These are phyloP conservation scores for Bombus difficillimus DNA, from an alignment of 1,140 invertebrate genomes.

Conservation along the genomic window DNA sequence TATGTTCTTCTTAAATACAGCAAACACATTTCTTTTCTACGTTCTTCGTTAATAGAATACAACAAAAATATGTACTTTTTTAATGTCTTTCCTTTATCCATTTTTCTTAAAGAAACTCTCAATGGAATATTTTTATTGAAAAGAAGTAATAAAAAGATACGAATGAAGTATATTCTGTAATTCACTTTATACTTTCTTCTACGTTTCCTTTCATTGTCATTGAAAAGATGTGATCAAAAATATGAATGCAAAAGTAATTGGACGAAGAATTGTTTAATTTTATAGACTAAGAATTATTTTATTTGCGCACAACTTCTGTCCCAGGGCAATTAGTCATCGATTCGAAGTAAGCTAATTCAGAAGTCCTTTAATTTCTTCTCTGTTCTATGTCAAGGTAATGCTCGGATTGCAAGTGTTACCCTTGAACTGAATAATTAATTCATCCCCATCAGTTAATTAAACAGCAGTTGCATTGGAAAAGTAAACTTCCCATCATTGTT, in stretches of 20 bases:
- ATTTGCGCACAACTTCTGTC: neutral
- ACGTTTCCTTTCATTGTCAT: neutral
- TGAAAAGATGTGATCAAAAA: neutral
- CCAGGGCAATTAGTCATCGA: neutral
- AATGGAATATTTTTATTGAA: neutral
- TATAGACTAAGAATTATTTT: neutral
- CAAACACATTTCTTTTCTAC: too few relatives aligned
- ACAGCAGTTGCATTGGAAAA: neutral
- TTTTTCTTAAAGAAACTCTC: neutral
- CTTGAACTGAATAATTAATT: conserved; percentile 39
- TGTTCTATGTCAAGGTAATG: conserved; percentile 24
- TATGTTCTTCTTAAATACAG: too few relatives aligned
- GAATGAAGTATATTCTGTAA: neutral
- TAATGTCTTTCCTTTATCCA: neutral
- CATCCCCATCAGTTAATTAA: neutral
- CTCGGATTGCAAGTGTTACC: neutral
- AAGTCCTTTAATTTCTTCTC: conserved; percentile 1
- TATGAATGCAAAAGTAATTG: too few relatives aligned
- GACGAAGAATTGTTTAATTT: too few relatives aligned
- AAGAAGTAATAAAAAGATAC: neutral
- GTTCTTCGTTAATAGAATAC: too few relatives aligned
- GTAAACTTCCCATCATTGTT: neutral
- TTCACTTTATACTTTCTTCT: neutral
- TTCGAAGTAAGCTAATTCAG: neutral
- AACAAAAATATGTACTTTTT: neutral